A percentile compares a stretch with the other conserved stretches of the same genome.
Evolutionary conservation across 2,113 vertebrate species (phyloP).

Genomic region (Eolophus roseicapilla): DNA sequence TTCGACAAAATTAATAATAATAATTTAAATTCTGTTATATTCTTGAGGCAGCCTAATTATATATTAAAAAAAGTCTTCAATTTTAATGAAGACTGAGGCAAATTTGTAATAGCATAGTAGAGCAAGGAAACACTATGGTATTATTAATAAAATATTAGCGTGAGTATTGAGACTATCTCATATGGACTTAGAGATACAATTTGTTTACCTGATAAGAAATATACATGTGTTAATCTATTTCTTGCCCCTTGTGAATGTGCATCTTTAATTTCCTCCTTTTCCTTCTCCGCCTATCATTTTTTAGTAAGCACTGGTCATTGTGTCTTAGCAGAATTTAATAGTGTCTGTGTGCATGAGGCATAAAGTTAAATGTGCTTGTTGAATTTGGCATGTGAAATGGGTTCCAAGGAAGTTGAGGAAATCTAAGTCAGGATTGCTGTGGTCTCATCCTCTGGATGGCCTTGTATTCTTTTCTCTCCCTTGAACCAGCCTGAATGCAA

Average conservation of each 20-base stretch:
- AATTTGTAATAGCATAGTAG: not conserved
- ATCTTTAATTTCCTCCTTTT: constrained; percentile 14
- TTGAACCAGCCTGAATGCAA: not conserved
- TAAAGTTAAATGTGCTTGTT: not conserved
- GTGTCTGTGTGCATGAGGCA: not conserved
- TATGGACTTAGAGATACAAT: not conserved
- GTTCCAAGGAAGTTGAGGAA: not conserved
- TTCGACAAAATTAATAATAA: not conserved
- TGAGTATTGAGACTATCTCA: not conserved
- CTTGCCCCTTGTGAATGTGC: not conserved
- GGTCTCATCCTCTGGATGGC: not conserved
- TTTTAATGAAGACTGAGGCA: not conserved
- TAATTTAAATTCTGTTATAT: not conserved
- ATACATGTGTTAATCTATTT: not conserved
- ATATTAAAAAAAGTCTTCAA: not conserved
- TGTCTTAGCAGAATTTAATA: not conserved
- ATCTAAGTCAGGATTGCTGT: not conserved
- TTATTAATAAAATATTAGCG: not conserved
- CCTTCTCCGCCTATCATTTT: not conserved
- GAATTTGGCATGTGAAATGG: not conserved
- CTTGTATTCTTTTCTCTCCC: not conserved
- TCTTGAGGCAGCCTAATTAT: not conserved
- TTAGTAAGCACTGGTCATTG: not conserved
- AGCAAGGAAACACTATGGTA: not conserved
- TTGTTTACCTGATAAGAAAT: not conserved